Evolutionary conservation across 2,797 vertebrate genomes (phyloP).

Genomic region (Vultur gryphus): DNA sequence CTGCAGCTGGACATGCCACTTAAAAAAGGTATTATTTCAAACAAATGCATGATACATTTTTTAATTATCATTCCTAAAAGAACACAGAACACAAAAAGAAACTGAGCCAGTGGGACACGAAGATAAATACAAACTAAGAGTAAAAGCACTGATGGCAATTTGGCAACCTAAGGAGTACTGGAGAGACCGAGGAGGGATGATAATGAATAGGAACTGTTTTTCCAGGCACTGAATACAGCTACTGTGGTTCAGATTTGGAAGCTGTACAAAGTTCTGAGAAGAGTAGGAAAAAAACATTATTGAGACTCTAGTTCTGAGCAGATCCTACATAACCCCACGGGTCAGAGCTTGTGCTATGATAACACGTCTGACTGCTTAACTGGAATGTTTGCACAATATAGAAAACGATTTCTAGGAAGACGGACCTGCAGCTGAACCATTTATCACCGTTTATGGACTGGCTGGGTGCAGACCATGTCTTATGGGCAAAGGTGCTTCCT

Average conservation of each 20-base stretch:
- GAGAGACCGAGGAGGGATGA: neutral
- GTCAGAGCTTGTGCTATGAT: neutral
- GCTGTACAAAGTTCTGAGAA: neutral
- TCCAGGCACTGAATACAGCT: conserved; percentile 25
- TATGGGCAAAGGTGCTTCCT: neutral
- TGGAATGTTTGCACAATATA: neutral
- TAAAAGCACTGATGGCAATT: conserved; percentile 30
- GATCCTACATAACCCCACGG: neutral
- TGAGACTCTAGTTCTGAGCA: neutral
- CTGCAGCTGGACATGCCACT: neutral
- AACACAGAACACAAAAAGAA: neutral
- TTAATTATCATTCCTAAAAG: neutral
- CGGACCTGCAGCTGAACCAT: neutral
- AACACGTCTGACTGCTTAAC: neutral
- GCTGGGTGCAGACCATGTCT: neutral
- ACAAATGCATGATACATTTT: neutral
- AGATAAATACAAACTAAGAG: neutral
- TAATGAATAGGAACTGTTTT: conserved; percentile 39
- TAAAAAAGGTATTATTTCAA: neutral
- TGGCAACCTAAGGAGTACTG: conserved; percentile 1
- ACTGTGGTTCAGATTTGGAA: conserved; percentile 43
- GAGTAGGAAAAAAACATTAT: neutral
- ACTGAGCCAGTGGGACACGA: neutral
- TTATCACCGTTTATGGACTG: neutral
- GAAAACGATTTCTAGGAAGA: neutral